These are phyloP conservation scores for Scolanthus callimorphus DNA, from an alignment of 92 coral and sea anemone species.

Conservation along the genomic window DNA sequence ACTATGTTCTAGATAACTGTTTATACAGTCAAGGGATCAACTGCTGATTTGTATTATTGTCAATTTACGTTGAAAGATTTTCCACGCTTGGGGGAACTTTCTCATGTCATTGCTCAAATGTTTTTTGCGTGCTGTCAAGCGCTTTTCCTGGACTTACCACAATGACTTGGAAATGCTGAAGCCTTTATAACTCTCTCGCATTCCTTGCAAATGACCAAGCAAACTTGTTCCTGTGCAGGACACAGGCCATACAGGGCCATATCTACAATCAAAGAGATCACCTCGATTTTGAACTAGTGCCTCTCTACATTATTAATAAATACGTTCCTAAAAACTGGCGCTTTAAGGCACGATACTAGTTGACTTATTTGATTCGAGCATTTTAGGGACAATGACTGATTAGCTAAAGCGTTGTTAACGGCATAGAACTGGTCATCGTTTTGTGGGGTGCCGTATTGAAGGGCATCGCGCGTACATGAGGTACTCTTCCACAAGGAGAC, in stretches of 20 bases:
- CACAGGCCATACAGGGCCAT: slow-evolving; percentile 93
- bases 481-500: background rate
- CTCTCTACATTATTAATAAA: slow-evolving; percentile 51
- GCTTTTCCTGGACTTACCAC: slow-evolving; percentile 55
- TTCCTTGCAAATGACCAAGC: slow-evolving; percentile 78
- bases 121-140: too few relatives aligned
- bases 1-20: too few relatives aligned
- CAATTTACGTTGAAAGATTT: too few relatives aligned
- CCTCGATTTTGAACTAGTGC: slow-evolving; percentile 1
- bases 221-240: slow-evolving; percentile 88
- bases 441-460: background rate
- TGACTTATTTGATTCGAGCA: slow-evolving; percentile 19
- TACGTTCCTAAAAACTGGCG: slow-evolving; percentile 22
- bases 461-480: background rate
- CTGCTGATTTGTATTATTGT: too few relatives aligned
- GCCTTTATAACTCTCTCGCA: slow-evolving; percentile 87
- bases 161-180: slow-evolving; percentile 77
- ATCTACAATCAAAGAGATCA: slow-evolving; percentile 57
- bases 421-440: slow-evolving; percentile 7
- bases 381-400: background rate
- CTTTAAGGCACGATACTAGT: slow-evolving; percentile 35
- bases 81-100: too few relatives aligned
- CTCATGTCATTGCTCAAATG: too few relatives aligned
- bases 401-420: background rate
- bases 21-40: too few relatives aligned